Base-by-base conservation (phyloP, 2,113 vertebrate genomes). In the Oostethus manadensis region DNA sequence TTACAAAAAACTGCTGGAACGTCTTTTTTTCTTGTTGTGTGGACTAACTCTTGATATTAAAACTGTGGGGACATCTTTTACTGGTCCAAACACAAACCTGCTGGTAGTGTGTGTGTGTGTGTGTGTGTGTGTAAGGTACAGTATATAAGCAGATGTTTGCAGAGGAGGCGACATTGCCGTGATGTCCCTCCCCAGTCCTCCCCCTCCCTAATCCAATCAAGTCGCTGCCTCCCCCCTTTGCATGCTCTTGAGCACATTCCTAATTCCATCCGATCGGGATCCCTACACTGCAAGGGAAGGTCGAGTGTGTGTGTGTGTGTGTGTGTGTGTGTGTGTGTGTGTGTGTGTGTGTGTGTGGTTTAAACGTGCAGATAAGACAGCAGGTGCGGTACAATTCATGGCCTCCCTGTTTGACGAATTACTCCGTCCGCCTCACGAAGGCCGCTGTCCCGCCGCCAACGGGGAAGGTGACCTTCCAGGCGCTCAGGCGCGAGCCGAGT, bases 391-490 rank as follows among this genome's bases (percentile, higher is more conserved):
- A 17, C 73, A 83, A 89, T 86, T 82, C 73, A 76, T 42, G 67
- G 77, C 71, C 71, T 72, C 73, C 69, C 23, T 69, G 1, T 77
- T 80, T 89, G 87, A 89, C 77, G 83, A 88, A 88, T 73, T 82
- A 82, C 75, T 79, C 73, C 85, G 86, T 88, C 84, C 87, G 61
- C 67, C 60, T 65, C 17, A 54, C 1, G 71, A 73, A 79, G 79
- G 70, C 67, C 69, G 73, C 51, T 48, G 13, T 78, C 51, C 83
- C 62, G 78, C 74, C 71, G 50, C 61, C 64, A 64, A 71, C 79
- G 75, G 80, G 79, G 59, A 86, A 88, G 82, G 87, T 86, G 85
- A 77, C 86, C 83, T 88, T 87, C 68, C 58, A 35, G 70, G 61
- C 59, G 35, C 22, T 64, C 68, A 18, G 2, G 58, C 42, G 68